Conservation (phyloP, 2,888 invertebrate genomes). For the Crepidodera aurea region DNA sequence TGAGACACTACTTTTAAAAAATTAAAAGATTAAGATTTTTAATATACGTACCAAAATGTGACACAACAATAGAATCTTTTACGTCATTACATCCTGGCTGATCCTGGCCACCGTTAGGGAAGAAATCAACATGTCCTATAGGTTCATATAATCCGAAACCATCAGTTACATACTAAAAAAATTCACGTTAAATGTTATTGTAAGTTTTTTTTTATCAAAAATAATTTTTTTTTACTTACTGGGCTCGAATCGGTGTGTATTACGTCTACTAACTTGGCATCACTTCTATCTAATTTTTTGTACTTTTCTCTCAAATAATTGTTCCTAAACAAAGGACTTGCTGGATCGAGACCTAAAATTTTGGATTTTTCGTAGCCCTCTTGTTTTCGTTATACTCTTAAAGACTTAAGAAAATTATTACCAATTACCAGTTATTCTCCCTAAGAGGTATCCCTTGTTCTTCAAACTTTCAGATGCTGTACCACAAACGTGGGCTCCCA, state of each 20-base stretch:
- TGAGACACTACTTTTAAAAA: no score
- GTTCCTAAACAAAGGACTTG: slow-evolving; percentile 77
- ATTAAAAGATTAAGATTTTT: background rate
- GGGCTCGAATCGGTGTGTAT: slow-evolving; percentile 72
- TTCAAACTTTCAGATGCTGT: slow-evolving; percentile 67
- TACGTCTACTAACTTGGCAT: slow-evolving; percentile 73
- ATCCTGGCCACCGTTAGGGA: slow-evolving; percentile 68
- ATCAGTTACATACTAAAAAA: slow-evolving; percentile 63
- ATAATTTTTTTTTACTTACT: slow-evolving; percentile 51
- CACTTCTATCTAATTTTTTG: slow-evolving; percentile 68
- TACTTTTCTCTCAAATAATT: slow-evolving; percentile 65
- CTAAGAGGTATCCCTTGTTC: slow-evolving; percentile 60
- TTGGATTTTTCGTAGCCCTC: no score
- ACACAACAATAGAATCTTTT: slow-evolving; percentile 66
- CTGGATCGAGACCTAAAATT: slow-evolving; percentile 81
- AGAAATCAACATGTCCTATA: slow-evolving; percentile 69
- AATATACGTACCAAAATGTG: slow-evolving; percentile 63
- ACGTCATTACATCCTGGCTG: slow-evolving; percentile 69
- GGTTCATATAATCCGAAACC: slow-evolving; percentile 69
- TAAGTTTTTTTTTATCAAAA: no score
- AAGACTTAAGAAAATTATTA: no score
- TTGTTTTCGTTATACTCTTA: no score
- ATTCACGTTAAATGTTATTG: no score
- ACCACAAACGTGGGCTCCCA: slow-evolving; percentile 70
- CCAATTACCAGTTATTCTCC: slow-evolving; percentile 67